phyloP scores from a whole-genome alignment of 2,888 invertebrate species.

The Temnothorax rugatulus region DNA sequence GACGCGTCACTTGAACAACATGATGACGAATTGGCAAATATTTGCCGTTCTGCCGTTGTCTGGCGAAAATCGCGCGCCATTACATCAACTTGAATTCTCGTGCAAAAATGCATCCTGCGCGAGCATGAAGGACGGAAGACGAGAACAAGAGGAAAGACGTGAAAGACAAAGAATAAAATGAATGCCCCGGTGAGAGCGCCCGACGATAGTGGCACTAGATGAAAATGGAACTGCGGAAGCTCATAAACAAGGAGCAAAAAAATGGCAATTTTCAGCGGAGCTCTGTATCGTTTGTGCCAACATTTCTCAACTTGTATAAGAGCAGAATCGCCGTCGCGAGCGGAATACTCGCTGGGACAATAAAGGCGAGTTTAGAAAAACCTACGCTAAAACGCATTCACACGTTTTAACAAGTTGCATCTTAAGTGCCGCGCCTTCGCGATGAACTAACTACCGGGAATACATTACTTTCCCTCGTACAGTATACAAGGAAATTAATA shows the following conservation, averaged over 20 bases:
- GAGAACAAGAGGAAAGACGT: slow-evolving; percentile 39
- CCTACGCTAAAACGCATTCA: slow-evolving; percentile 32
- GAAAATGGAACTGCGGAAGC: slow-evolving; percentile 41
- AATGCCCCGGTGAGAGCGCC: slow-evolving; percentile 2
- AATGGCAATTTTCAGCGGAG: slow-evolving; percentile 26
- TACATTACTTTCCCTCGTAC: slow-evolving; percentile 35
- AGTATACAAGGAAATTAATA: slow-evolving; percentile 38
- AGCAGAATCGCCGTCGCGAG: slow-evolving; percentile 12
- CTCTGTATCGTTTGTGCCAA: slow-evolving; percentile 16
- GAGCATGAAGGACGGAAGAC: slow-evolving; percentile 22
- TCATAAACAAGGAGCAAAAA: slow-evolving; percentile 33
- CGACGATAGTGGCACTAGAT: background rate
- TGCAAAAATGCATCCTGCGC: slow-evolving; percentile 41
- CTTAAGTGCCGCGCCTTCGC: slow-evolving; percentile 40
- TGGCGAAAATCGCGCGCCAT: slow-evolving; percentile 56
- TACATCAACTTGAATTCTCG: slow-evolving; percentile 47
- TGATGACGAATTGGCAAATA: slow-evolving; percentile 55
- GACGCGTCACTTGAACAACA: background rate
- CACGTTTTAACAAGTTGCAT: slow-evolving; percentile 57
- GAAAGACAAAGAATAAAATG: slow-evolving; percentile 30
- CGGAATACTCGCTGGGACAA: slow-evolving; percentile 20
- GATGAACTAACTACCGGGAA: slow-evolving; percentile 27
- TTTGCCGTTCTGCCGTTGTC: slow-evolving; percentile 57
- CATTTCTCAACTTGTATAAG: slow-evolving; percentile 44
- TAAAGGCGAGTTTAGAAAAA: slow-evolving; percentile 10